Percentiles rank a stretch among this genome's conserved stretches.
phyloP scores from a whole-genome alignment of 1,140 invertebrate species.

The Bombus sylvicola region DNA sequence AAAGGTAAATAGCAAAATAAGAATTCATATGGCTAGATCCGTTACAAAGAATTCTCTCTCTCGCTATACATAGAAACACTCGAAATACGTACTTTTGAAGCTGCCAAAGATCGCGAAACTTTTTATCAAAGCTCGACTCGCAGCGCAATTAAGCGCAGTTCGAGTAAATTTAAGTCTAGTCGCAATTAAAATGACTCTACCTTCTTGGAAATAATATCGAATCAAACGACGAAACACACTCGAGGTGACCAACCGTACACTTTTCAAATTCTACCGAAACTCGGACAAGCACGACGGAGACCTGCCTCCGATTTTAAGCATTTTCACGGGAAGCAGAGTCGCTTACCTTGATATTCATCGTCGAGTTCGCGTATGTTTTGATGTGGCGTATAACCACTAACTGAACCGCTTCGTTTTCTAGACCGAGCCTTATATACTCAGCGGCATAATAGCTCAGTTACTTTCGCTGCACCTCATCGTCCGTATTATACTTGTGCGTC shows the following conservation, averaged over 20 bases:
- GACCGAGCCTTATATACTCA: conserved; percentile 79
- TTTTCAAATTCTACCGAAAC: neutral
- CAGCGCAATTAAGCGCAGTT: no score
- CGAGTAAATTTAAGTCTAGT: no score
- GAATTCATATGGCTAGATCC: neutral
- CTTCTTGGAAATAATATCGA: no score
- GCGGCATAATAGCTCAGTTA: conserved; percentile 78
- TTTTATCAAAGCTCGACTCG: no score
- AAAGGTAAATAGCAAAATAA: neutral
- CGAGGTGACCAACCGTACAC: no score
- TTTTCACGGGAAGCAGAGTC: neutral
- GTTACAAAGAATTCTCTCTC: no score
- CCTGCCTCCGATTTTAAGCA: neutral
- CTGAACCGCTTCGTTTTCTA: conserved; percentile 81
- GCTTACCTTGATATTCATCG: conserved; percentile 80
- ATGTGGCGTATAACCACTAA: conserved; percentile 80
- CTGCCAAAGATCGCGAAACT: no score
- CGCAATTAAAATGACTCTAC: no score
- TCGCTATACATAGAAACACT: neutral
- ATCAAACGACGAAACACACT: no score
- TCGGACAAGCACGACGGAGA: no score
- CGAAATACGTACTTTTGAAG: no score
- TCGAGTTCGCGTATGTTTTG: conserved; percentile 76
- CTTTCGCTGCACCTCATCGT: conserved; percentile 80
- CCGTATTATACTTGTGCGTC: conserved; percentile 66